A percentile compares a stretch with the other conserved stretches of the same genome.
Evolutionary conservation across 1,140 invertebrate species (phyloP).

Genomic region (Hypsibius dujardini): DNA sequence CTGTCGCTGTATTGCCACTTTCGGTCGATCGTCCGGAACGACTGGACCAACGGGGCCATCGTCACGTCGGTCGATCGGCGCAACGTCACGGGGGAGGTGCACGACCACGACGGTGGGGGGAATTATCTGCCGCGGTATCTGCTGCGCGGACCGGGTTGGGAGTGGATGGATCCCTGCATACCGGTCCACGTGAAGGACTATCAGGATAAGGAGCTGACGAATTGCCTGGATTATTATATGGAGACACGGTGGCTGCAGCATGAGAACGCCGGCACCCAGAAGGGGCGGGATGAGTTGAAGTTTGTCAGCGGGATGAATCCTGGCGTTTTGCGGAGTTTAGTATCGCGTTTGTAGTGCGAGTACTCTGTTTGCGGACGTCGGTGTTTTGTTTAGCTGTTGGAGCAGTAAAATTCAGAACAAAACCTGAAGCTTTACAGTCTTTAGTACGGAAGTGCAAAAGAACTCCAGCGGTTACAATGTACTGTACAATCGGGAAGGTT

Average conservation of each 20-base stretch:
- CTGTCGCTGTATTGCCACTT: constrained; percentile 56
- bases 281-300: constrained; percentile 49
- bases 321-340: neutral
- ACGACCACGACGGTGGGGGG: constrained; percentile 19
- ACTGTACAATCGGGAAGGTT: too few relatives aligned
- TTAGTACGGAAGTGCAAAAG: too few relatives aligned
- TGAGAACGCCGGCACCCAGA: constrained; percentile 39
- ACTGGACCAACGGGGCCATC: constrained; percentile 24
- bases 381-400: too few relatives aligned
- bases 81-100: constrained; percentile 19
- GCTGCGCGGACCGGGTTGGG: constrained; percentile 55
- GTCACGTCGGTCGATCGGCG: constrained; percentile 26
- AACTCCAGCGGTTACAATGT: too few relatives aligned
- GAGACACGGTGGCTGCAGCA: constrained; percentile 61
- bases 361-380: too few relatives aligned
- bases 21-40: constrained; percentile 49
- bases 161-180: constrained; percentile 70
- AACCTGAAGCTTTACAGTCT: too few relatives aligned
- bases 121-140: constrained; percentile 42
- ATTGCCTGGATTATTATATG: constrained; percentile 61
- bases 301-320: constrained; percentile 58
- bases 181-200: constrained; percentile 56
- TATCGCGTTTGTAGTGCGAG: neutral
- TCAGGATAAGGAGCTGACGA: constrained; percentile 51
- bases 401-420: too few relatives aligned